phyloP scores from a whole-genome alignment of 1,140 invertebrate species.

The Drosophila orosa region DNA sequence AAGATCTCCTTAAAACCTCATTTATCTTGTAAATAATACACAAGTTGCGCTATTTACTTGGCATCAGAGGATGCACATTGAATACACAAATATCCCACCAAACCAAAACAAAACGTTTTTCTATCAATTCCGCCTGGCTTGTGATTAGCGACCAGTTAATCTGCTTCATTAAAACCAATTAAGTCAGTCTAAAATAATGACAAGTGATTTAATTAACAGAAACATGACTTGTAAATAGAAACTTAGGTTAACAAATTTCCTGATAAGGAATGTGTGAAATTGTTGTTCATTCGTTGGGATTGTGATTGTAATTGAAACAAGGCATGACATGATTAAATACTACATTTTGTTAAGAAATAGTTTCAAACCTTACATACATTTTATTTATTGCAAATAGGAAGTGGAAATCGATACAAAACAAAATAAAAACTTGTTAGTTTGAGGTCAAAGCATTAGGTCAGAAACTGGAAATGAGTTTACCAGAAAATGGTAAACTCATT shows the following conservation, averaged over 20 bases:
- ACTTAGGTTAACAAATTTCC: not conserved
- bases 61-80: constrained; percentile 25
- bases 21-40: constrained; percentile 12
- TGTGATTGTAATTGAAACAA: not conserved
- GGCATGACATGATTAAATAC: too few species aligned
- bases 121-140: not conserved
- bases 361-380: too few species aligned
- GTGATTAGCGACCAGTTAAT: constrained; percentile 4
- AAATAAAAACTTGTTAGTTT: not conserved
- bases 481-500: not conserved
- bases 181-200: not conserved
- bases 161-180: not conserved
- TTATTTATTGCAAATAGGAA: not conserved
- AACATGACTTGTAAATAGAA: not conserved
- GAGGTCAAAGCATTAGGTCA: not conserved
- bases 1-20: not conserved
- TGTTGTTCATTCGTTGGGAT: not conserved
- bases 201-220: not conserved
- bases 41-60: too few species aligned
- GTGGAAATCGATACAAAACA: not conserved
- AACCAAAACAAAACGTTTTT: not conserved
- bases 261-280: not conserved
- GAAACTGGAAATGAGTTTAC: not conserved
- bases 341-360: too few species aligned
- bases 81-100: not conserved